These are phyloP conservation scores for Catocala nupta DNA, from an alignment of 2,888 invertebrate genomes.

Conservation along the genomic window DNA sequence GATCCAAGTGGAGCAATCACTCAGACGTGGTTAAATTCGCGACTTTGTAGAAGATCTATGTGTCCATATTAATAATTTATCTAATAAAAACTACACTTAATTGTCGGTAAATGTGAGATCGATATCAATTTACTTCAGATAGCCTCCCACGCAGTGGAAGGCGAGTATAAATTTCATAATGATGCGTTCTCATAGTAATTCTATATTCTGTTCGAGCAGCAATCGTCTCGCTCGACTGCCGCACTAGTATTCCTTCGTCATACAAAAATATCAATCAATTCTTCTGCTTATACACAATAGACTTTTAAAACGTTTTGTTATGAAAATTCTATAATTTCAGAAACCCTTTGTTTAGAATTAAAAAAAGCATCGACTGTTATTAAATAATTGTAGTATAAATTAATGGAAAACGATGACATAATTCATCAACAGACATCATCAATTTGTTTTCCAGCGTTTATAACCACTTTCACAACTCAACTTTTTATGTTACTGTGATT, in stretches of 20 bases:
- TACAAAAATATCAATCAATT: constrained; percentile 11
- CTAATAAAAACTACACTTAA: constrained; percentile 5
- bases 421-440: no score
- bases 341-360: no score
- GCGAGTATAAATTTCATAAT: constrained; percentile 56
- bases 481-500: no score
- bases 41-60: no score
- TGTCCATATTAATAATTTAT: not conserved
- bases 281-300: constrained; percentile 1
- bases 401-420: no score
- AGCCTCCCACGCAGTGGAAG: constrained; percentile 53
- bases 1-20: no score
- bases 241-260: constrained; percentile 28
- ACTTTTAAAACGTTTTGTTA: not conserved
- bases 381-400: no score
- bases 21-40: no score
- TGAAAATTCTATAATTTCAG: no score
- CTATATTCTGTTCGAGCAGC: constrained; percentile 58
- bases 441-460: no score
- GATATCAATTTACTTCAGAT: constrained; percentile 32
- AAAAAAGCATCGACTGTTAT: no score
- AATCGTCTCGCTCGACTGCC: constrained; percentile 56
- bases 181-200: constrained; percentile 68
- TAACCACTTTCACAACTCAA: no score
- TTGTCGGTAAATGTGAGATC: constrained; percentile 34